Conservation (phyloP, 2,888 invertebrate genomes). For the Tipula lateralis region DNA sequence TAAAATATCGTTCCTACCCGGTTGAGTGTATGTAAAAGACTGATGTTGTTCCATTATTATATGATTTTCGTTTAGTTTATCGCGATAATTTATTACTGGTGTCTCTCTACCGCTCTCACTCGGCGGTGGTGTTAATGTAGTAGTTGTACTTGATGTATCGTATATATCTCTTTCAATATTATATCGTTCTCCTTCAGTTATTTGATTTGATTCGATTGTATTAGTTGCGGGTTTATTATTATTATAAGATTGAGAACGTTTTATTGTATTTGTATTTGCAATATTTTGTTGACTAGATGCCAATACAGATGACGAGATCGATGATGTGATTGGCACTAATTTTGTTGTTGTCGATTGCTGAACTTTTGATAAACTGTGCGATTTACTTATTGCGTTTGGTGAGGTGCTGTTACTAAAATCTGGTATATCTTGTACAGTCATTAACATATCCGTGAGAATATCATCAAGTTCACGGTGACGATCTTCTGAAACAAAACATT, state of each 20-base stretch:
- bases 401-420: slow-evolving; percentile 45
- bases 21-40: slow-evolving; percentile 48
- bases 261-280: slow-evolving; percentile 35
- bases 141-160: slow-evolving; percentile 40
- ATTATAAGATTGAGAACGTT: slow-evolving; percentile 37
- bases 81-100: slow-evolving; percentile 33
- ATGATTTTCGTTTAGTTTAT: slow-evolving; percentile 27
- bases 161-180: slow-evolving; percentile 36
- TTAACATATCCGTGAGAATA: slow-evolving; percentile 78
- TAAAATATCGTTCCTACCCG: slow-evolving; percentile 45
- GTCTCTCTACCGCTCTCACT: slow-evolving; percentile 40
- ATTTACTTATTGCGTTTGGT: slow-evolving; percentile 35
- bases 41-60: slow-evolving; percentile 39
- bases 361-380: slow-evolving; percentile 35
- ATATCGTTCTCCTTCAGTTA: not conserved
- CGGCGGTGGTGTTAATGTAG: slow-evolving; percentile 40
- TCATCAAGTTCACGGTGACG: slow-evolving; percentile 74
- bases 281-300: slow-evolving; percentile 30
- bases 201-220: not conserved
- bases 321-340: slow-evolving; percentile 35
- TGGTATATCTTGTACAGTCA: slow-evolving; percentile 79
- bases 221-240: not conserved
- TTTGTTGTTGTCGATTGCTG: slow-evolving; percentile 30
- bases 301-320: slow-evolving; percentile 26
- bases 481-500: slow-evolving; percentile 37